Base-by-base conservation (phyloP, 2,888 invertebrate genomes). In the Caenorhabditis doughertyi region DNA sequence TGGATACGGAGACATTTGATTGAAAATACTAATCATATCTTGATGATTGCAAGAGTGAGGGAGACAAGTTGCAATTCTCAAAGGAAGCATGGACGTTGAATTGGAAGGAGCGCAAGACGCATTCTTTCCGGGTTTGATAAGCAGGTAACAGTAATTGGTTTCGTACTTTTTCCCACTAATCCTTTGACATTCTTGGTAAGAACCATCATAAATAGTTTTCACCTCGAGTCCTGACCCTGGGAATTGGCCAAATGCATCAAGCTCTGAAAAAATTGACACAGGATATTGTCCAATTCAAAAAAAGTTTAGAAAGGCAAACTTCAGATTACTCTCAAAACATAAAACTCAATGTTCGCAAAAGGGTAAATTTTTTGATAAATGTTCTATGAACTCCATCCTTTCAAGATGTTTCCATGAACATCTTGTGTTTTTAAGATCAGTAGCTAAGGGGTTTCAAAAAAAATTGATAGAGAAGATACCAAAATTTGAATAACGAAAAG, bases 231-330 rank as follows among this genome's bases (percentile, higher is more conserved):
- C 81, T 3, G 81, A n/a, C 11, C 67, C 60, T 25, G 73, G 68
- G 7, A 77, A 62, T 11, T 70, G 67, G 13, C 84, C 84, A 23
- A 79, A 84, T 2, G 84, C 73, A 35, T 84, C 84, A 9, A 81
- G 55, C 73, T 84, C 84, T 84, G 49, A 56, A 84, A 55, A n/a
- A n/a, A n/a, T n/a, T n/a, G n/a, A n/a, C n/a, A n/a, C n/a, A n/a
- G n/a, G n/a, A n/a, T n/a, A n/a, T n/a, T n/a, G n/a, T n/a, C n/a
- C n/a, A n/a, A n/a, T n/a, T n/a, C n/a, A n/a, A n/a, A n/a, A n/a
- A n/a, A n/a, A n/a, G n/a, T n/a, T n/a, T n/a, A n/a, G n/a, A n/a
- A n/a, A n/a, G n/a, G n/a, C n/a, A n/a, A n/a, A n/a, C n/a, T n/a
- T n/a, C n/a, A n/a, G n/a, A n/a, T n/a, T n/a, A n/a, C n/a, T n/a